These are phyloP conservation scores for Alloscopus bannaensis DNA, from an alignment of 2,888 invertebrate species.

Conservation along the genomic window DNA sequence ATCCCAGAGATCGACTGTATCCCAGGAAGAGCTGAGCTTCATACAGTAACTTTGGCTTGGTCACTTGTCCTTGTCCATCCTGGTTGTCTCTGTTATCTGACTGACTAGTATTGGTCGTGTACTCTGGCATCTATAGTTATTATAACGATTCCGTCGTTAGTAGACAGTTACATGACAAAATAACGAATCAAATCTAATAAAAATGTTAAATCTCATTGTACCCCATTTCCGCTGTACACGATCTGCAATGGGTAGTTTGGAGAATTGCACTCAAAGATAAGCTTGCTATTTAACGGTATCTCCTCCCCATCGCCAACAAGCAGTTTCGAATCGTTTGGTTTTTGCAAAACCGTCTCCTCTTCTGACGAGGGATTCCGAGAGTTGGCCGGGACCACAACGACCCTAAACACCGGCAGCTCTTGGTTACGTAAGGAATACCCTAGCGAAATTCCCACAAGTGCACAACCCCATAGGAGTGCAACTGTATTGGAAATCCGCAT, in stretches of 20 bases:
- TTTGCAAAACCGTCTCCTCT: conserved; percentile 58
- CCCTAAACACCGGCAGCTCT: conserved; percentile 34
- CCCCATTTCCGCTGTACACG: conserved; percentile 65
- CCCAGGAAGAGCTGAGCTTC: conserved; percentile 60
- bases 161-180: too few species aligned
- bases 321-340: conserved; percentile 65
- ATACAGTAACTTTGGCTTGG: conserved; percentile 43
- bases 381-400: conserved; percentile 22
- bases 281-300: conserved; percentile 46
- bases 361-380: conserved; percentile 27
- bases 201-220: too few species aligned
- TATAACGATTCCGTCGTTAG: too few species aligned
- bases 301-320: conserved; percentile 69
- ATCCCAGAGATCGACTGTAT: conserved; percentile 43
- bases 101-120: conserved; percentile 64
- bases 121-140: conserved; percentile 67
- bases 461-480: not conserved
- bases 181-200: too few species aligned
- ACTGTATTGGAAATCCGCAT: conserved; percentile 1
- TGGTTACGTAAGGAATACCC: conserved; percentile 38
- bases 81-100: conserved; percentile 21
- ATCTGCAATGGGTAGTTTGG: conserved; percentile 68
- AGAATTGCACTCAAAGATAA: conserved; percentile 67
- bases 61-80: not conserved
- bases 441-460: conserved; percentile 9